Evolutionary conservation across 2,888 invertebrate species (phyloP).

Genomic region (Marasmarcha lunaedactyla): DNA sequence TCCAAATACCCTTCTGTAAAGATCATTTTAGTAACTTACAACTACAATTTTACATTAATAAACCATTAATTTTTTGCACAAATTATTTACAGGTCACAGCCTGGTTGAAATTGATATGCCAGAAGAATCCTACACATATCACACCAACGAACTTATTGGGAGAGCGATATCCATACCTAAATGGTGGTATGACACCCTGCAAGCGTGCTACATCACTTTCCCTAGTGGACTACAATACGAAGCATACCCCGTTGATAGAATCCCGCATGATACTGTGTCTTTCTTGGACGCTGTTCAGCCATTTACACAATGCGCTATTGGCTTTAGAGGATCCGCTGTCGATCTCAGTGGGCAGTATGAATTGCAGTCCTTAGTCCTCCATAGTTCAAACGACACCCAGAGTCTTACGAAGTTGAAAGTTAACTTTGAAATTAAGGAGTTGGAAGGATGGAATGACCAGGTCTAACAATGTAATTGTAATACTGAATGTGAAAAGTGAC

Average conservation of each 20-base stretch:
- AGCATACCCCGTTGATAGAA: slow-evolving; percentile 23
- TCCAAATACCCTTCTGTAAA: too few species aligned
- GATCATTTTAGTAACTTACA: too few species aligned
- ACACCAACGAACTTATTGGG: slow-evolving; percentile 21
- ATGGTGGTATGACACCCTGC: slow-evolving; percentile 22
- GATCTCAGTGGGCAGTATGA: slow-evolving; percentile 31
- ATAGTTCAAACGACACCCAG: slow-evolving; percentile 16
- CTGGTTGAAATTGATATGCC: slow-evolving; percentile 20
- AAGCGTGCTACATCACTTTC: slow-evolving; percentile 26
- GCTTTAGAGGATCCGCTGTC: slow-evolving; percentile 21
- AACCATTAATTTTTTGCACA: too few species aligned
- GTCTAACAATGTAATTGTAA: too few species aligned
- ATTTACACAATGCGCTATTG: slow-evolving; percentile 25
- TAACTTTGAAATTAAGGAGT: slow-evolving; percentile 23
- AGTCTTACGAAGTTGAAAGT: slow-evolving; percentile 25
- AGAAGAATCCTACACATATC: slow-evolving; percentile 21
- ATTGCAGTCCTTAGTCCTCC: slow-evolving; percentile 24
- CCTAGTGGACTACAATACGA: slow-evolving; percentile 27
- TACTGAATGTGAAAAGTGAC: too few species aligned
- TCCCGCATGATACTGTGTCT: slow-evolving; percentile 15
- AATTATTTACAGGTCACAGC: slow-evolving; percentile 23
- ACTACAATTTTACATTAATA: too few species aligned
- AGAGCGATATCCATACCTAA: slow-evolving; percentile 25
- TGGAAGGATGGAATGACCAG: slow-evolving; percentile 10
- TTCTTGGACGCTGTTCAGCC: slow-evolving; percentile 17